Conservation (phyloP, 2,113 vertebrate genomes). For the Catharus minimus region DNA sequence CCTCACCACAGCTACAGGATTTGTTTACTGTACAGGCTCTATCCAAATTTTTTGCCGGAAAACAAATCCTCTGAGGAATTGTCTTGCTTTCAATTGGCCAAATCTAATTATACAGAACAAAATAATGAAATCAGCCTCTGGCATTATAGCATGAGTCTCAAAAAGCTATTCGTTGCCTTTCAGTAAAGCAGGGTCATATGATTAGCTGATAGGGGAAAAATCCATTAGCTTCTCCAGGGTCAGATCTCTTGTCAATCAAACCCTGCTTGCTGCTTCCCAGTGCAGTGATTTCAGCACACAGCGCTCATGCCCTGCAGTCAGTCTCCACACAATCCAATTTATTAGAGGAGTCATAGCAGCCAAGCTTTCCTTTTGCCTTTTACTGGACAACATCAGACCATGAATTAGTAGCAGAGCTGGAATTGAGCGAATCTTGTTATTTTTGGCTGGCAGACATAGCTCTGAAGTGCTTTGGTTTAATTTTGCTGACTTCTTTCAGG, state of each 20-base stretch:
- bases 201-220: constrained; percentile 63
- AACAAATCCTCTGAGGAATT: constrained; percentile 1
- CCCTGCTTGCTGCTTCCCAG: background rate
- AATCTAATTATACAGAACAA: constrained; percentile 12
- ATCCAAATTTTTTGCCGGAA: background rate
- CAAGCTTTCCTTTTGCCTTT: constrained; percentile 28
- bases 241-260: constrained; percentile 46
- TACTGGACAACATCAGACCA: background rate
- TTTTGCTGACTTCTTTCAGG: constrained; percentile 34
- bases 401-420: constrained; percentile 34
- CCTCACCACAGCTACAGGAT: background rate
- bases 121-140: constrained; percentile 45
- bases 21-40: background rate
- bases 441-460: constrained; percentile 19
- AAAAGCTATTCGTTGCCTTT: constrained; percentile 44
- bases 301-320: constrained; percentile 44
- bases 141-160: background rate
- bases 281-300: constrained; percentile 8
- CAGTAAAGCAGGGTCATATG: constrained; percentile 42
- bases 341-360: constrained; percentile 36
- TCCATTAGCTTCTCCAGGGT: constrained; percentile 47
- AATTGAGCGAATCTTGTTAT: constrained; percentile 17
- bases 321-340: constrained; percentile 62
- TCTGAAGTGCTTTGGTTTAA: constrained; percentile 38
- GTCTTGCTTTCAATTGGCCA: constrained; percentile 18